Conservation (phyloP, 2,888 invertebrate species). For the Cartodere bifasciata region DNA sequence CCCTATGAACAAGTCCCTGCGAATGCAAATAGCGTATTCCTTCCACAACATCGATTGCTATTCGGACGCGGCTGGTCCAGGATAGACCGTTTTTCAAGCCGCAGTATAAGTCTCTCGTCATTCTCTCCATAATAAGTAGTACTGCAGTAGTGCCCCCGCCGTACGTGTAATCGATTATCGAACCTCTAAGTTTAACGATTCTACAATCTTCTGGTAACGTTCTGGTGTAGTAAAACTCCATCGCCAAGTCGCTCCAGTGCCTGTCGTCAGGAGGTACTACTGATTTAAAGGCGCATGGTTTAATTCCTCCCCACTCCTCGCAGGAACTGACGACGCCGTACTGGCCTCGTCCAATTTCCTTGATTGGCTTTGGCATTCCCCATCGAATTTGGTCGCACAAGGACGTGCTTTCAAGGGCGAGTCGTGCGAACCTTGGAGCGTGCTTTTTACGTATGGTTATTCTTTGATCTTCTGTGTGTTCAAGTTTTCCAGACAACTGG, state of each 20-base stretch:
- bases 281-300: conserved; percentile 76
- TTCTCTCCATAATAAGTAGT: conserved; percentile 64
- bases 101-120: conserved; percentile 64
- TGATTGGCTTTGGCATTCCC: conserved; percentile 53
- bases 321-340: conserved; percentile 81
- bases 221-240: conserved; percentile 86
- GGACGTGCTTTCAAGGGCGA: conserved; percentile 73
- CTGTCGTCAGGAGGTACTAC: conserved; percentile 80
- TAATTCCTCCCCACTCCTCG: conserved; percentile 58
- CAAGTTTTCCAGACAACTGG: conserved; percentile 57
- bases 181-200: conserved; percentile 63
- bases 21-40: conserved; percentile 82
- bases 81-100: conserved; percentile 57
- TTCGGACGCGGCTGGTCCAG: conserved; percentile 50
- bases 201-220: conserved; percentile 72
- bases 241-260: conserved; percentile 80
- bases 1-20: conserved; percentile 76
- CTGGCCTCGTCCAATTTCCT: conserved; percentile 68
- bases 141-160: conserved; percentile 61
- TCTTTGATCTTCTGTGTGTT: conserved; percentile 69
- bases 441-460: conserved; percentile 62
- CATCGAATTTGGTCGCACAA: conserved; percentile 64
- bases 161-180: conserved; percentile 67
- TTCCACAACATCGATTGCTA: conserved; percentile 73
- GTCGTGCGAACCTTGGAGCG: conserved; percentile 68